phyloP scores from a whole-genome alignment of 2,113 vertebrate genomes.

The Gymnarchus niloticus region DNA sequence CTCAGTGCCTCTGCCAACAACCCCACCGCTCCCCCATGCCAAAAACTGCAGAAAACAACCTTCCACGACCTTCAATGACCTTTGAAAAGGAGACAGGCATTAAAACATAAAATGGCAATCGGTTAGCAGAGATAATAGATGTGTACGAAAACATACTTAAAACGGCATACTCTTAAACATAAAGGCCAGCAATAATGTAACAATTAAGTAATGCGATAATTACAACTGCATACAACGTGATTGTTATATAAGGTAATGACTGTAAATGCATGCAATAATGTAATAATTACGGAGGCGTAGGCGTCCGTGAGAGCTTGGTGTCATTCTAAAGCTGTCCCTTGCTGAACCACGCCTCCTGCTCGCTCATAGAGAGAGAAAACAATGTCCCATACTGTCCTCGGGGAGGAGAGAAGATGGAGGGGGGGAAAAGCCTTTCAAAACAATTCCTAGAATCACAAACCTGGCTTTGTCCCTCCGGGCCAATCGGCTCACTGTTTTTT shows the following conservation, averaged over 20 bases:
- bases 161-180: not conserved
- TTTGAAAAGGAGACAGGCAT: not conserved
- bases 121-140: not conserved
- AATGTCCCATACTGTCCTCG: not conserved
- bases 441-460: constrained; percentile 15
- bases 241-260: not conserved
- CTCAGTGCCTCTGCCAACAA: not conserved
- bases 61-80: not conserved
- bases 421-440: constrained; percentile 5
- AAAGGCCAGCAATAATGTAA: not conserved
- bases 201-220: not conserved
- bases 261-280: not conserved
- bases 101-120: not conserved
- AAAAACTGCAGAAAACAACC: not conserved
- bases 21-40: not conserved
- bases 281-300: not conserved
- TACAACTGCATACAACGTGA: not conserved
- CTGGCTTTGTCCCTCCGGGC: constrained; percentile 13
- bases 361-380: not conserved
- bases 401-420: not conserved
- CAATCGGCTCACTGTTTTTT: not conserved
- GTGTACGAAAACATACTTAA: not conserved
- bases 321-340: not conserved
- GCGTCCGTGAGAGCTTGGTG: not conserved
- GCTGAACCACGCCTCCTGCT: not conserved